phyloP scores from a whole-genome alignment of 2,113 vertebrate species.

The Cyphomyrus plagiostoma region DNA sequence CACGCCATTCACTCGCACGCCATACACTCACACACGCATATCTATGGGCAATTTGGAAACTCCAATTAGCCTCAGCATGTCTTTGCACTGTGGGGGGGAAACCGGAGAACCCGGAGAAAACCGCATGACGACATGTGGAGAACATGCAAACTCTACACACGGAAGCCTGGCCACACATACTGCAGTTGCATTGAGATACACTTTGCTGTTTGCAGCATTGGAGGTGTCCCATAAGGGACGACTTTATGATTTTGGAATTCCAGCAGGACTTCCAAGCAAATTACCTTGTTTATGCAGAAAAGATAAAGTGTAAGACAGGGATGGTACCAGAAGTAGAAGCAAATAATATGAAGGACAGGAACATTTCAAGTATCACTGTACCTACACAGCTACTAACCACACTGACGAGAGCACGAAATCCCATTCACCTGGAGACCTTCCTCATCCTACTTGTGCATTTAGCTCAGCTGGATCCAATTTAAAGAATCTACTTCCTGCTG shows the following conservation, averaged over 20 bases:
- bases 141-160: no score
- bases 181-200: not conserved
- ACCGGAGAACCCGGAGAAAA: no score
- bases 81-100: no score
- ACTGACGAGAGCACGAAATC: not conserved
- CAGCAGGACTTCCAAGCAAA: not conserved
- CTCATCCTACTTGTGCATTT: not conserved
- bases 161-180: not conserved
- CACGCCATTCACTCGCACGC: no score
- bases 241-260: not conserved
- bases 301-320: not conserved
- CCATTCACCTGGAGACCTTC: not conserved
- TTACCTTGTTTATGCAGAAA: not conserved
- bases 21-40: no score
- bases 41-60: no score
- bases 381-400: not conserved
- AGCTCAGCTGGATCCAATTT: not conserved
- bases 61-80: no score
- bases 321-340: not conserved
- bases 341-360: not conserved
- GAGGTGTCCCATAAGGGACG: not conserved
- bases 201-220: not conserved
- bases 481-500: not conserved
- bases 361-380: not conserved
- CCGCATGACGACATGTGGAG: no score